Percentiles rank a stretch among this genome's conserved stretches.
phyloP scores from a whole-genome alignment of 2,113 vertebrate genomes.

The Crotalus helleri region DNA sequence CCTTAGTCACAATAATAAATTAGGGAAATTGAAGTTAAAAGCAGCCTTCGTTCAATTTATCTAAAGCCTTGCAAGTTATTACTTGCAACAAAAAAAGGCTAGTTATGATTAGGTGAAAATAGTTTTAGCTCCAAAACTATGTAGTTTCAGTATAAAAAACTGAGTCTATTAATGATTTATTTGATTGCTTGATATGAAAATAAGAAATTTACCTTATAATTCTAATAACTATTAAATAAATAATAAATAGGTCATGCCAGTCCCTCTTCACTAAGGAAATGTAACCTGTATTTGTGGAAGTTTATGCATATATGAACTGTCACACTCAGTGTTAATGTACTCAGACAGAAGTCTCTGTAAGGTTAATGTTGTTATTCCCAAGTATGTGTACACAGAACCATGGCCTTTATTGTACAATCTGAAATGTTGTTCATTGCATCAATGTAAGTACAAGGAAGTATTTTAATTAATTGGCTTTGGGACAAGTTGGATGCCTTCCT shows the following conservation, averaged over 20 bases:
- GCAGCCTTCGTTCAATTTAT: neutral
- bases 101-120: neutral
- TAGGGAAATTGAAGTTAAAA: neutral
- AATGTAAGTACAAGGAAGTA: neutral
- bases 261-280: neutral
- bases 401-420: neutral
- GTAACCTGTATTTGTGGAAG: neutral
- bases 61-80: neutral
- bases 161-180: neutral
- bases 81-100: neutral
- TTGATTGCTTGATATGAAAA: neutral
- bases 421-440: neutral
- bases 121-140: neutral
- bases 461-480: neutral
- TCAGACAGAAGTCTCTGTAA: neutral
- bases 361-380: neutral
- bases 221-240: neutral
- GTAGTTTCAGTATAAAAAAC: neutral
- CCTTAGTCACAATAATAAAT: neutral
- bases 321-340: neutral
- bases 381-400: neutral
- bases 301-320: neutral
- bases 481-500: neutral
- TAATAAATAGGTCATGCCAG: neutral
- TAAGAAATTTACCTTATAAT: neutral